A percentile compares a stretch with the other conserved stretches of the same genome.
Evolutionary conservation across 2,797 vertebrate genomes (phyloP).

Genomic region (Danio tinwini): DNA sequence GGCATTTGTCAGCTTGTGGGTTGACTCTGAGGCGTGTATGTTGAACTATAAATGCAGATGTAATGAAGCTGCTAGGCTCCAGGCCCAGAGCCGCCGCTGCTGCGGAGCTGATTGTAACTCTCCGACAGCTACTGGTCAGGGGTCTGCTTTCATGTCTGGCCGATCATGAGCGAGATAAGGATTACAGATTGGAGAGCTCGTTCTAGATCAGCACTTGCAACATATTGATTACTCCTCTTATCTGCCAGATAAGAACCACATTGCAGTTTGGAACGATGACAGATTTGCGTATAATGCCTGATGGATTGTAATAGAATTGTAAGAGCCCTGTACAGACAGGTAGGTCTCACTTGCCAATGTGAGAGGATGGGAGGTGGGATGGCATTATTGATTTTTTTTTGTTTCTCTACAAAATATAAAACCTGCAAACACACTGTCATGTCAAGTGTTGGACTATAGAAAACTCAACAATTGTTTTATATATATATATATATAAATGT

Average conservation of each 20-base stretch:
- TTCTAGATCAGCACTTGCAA: conserved; percentile 15
- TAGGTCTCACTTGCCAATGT: neutral
- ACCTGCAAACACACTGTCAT: neutral
- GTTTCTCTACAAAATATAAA: neutral
- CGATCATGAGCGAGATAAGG: conserved; percentile 6
- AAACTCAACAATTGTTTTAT: no score
- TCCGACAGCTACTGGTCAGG: conserved; percentile 12
- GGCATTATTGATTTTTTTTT: neutral
- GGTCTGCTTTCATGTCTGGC: conserved; percentile 36
- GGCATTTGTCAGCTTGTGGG: neutral
- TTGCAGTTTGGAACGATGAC: neutral
- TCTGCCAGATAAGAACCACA: conserved; percentile 13
- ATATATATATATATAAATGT: no score
- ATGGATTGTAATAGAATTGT: conserved; percentile 11
- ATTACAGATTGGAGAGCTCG: conserved; percentile 2
- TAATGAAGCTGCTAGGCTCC: conserved; percentile 40
- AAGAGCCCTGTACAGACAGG: neutral
- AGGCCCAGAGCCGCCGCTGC: conserved; percentile 3
- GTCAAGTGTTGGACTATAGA: neutral
- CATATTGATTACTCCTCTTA: conserved; percentile 5
- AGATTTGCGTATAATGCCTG: conserved; percentile 9
- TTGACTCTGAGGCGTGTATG: conserved; percentile 21
- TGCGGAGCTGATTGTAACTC: conserved; percentile 13
- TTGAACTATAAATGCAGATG: conserved; percentile 18
- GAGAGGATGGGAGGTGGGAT: neutral